Conservation (phyloP, 1,140 invertebrate species). For the Drosophila prosaltans region DNA sequence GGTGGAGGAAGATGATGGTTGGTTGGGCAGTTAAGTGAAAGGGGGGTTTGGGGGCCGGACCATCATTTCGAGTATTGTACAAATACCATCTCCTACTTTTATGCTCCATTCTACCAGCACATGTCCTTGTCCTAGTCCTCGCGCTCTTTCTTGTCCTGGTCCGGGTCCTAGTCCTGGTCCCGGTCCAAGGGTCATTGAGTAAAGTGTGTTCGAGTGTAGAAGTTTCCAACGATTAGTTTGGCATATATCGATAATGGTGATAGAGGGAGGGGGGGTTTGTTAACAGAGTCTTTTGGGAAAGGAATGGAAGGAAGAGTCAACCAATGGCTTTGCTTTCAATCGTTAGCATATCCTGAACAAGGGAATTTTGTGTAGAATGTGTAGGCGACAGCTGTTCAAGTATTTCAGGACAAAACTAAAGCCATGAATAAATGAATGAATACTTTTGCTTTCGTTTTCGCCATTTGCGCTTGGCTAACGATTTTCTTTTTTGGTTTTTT, state of each 20-base stretch:
- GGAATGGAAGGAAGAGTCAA: not conserved
- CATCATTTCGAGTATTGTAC: slow-evolving; percentile 21
- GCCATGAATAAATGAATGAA: slow-evolving; percentile 59
- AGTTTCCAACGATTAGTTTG: slow-evolving; percentile 53
- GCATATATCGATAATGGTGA: slow-evolving; percentile 13
- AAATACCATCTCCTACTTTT: slow-evolving; percentile 7
- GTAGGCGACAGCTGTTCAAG: slow-evolving; percentile 22
- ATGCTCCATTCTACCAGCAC: not conserved
- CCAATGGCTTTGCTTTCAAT: not conserved
- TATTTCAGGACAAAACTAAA: slow-evolving; percentile 8
- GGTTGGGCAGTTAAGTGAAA: not conserved
- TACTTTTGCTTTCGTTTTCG: slow-evolving; percentile 34
- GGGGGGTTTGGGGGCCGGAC: not conserved
- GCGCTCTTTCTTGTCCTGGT: not conserved
- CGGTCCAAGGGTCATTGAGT: slow-evolving; percentile 49
- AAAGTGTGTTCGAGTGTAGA: slow-evolving; percentile 57
- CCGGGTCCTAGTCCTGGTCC: slow-evolving; percentile 30
- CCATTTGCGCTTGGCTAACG: slow-evolving; percentile 2
- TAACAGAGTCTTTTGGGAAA: too few species aligned
- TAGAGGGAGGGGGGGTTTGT: too few species aligned
- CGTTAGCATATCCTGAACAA: slow-evolving; percentile 3
- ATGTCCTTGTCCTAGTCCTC: slow-evolving; percentile 18
- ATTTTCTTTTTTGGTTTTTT: not conserved
- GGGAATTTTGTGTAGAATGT: slow-evolving; percentile 4
- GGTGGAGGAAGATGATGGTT: too few species aligned